Conservation (phyloP, 1,140 invertebrate species). For the Oedothorax gibbosus region DNA sequence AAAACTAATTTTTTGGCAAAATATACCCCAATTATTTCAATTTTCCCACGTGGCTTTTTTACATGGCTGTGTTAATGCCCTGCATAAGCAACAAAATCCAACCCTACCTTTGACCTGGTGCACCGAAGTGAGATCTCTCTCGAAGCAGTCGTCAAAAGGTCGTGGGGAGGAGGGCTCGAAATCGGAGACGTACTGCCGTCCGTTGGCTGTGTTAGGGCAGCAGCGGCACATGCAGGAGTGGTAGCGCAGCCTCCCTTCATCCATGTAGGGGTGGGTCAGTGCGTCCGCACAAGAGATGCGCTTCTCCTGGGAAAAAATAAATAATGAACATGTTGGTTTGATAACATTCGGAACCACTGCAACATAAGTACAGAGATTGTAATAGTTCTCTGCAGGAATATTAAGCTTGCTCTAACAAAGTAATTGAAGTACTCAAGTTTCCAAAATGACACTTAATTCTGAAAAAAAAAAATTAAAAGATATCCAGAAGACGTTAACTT, state of each 20-base stretch:
- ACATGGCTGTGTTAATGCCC: not conserved
- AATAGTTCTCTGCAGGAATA: too few species aligned
- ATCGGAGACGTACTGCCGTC: slow-evolving; percentile 88
- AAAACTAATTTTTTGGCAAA: not conserved
- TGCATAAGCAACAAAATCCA: slow-evolving; percentile 65
- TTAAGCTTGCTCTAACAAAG: too few species aligned
- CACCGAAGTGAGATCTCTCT: slow-evolving; percentile 90
- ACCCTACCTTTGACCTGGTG: slow-evolving; percentile 92
- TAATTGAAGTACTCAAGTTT: too few species aligned
- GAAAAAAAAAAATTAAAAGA: too few species aligned
- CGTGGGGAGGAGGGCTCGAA: slow-evolving; percentile 91
- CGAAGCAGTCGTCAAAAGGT: slow-evolving; percentile 92
- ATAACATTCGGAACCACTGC: too few species aligned
- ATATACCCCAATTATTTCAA: too few species aligned
- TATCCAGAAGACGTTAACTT: too few species aligned
- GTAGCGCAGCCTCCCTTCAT: slow-evolving; percentile 96
- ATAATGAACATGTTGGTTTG: not conserved
- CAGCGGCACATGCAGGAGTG: slow-evolving; percentile 99
- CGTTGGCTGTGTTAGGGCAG: slow-evolving; percentile 79
- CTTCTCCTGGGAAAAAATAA: slow-evolving; percentile 78
- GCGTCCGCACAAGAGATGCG: slow-evolving; percentile 94
- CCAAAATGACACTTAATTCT: too few species aligned
- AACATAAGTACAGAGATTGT: too few species aligned
- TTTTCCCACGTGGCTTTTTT: too few species aligned
- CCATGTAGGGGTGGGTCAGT: slow-evolving; percentile 94